A percentile compares a stretch with the other conserved stretches of the same genome.
Conservation (phyloP, 2,888 invertebrate genomes). For the Elegia similella region DNA sequence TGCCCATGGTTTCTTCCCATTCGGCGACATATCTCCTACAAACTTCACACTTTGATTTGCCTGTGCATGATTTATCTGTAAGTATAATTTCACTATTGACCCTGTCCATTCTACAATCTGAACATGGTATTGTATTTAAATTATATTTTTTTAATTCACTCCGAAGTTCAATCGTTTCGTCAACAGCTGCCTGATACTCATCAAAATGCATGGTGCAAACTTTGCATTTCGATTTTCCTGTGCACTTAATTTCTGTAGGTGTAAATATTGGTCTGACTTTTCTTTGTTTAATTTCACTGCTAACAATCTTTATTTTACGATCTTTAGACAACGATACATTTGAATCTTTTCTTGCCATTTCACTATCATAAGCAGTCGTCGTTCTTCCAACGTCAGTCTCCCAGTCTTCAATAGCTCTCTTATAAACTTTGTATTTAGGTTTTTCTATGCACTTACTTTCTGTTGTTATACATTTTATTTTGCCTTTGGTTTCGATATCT, state of each 20-base stretch:
- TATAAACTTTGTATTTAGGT: not conserved
- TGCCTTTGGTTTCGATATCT: too few species aligned
- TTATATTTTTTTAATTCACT: not conserved
- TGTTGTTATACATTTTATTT: too few species aligned
- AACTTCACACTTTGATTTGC: not conserved
- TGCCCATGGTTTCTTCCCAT: not conserved
- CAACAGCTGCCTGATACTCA: not conserved
- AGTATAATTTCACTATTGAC: not conserved
- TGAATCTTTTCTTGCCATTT: not conserved
- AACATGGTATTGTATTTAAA: not conserved
- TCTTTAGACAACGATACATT: not conserved
- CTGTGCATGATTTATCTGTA: not conserved
- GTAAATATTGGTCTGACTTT: too few species aligned
- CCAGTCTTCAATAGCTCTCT: not conserved
- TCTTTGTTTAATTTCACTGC: not conserved
- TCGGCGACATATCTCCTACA: not conserved
- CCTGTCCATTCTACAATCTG: not conserved
- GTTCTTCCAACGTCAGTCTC: not conserved
- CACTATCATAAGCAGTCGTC: not conserved
- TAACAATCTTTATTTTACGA: not conserved
- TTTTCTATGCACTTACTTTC: not conserved
- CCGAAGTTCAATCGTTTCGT: too few species aligned
- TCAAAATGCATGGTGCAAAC: not conserved
- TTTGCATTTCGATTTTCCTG: not conserved
- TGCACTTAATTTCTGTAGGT: not conserved